Evolutionary conservation across 2,888 invertebrate genomes (phyloP).

Genomic region (Orgyia antiqua): DNA sequence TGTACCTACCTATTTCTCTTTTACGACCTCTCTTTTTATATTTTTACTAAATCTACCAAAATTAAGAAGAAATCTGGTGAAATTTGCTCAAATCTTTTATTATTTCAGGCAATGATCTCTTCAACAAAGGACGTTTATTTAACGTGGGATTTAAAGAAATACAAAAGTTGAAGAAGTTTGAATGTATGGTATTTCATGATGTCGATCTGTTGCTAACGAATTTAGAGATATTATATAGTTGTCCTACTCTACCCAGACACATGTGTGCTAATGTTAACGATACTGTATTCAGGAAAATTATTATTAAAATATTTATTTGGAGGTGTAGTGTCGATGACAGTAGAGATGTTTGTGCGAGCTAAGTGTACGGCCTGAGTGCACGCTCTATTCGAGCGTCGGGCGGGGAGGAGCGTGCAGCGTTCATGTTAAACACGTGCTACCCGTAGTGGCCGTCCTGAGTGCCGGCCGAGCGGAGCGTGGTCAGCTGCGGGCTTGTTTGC

Average conservation of each 20-base stretch:
- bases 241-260: conserved; percentile 91
- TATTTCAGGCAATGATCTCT: conserved; percentile 55
- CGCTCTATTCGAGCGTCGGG: too few species aligned
- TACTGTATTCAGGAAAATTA: conserved; percentile 12
- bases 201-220: conserved; percentile 94
- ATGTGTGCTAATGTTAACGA: conserved; percentile 82
- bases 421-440: too few species aligned
- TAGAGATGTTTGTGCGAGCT: conserved; percentile 86
- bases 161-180: conserved; percentile 80
- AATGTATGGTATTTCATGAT: conserved; percentile 95
- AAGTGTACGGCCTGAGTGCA: too few species aligned
- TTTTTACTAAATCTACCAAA: too few species aligned
- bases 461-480: too few species aligned
- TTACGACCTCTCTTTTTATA: too few species aligned
- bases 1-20: too few species aligned
- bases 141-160: conserved; percentile 95
- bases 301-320: conserved; percentile 82
- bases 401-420: too few species aligned
- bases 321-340: conserved; percentile 91
- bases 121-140: conserved; percentile 94
- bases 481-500: too few species aligned
- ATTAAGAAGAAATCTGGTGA: too few species aligned
- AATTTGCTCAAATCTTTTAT: too few species aligned
- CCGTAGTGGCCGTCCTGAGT: too few species aligned
- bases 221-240: conserved; percentile 90